Evolutionary conservation across 2,113 vertebrate genomes (phyloP).

Genomic region (Pelecanoides urinatrix): DNA sequence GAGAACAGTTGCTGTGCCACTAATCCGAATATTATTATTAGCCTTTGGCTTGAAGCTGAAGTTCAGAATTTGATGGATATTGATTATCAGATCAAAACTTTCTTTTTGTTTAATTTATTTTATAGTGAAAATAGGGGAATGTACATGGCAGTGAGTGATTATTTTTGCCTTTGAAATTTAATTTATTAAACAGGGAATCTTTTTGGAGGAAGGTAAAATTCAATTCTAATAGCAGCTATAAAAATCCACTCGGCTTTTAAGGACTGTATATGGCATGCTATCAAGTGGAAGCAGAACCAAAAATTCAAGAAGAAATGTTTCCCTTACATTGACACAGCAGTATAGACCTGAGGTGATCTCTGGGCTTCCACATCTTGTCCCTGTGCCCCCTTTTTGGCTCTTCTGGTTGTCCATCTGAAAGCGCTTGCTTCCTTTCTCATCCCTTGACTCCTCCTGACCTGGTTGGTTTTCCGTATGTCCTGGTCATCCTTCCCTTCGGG

Average conservation of each 20-base stretch:
- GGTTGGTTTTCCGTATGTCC: not conserved
- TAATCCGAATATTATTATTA: not conserved
- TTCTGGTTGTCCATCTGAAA: not conserved
- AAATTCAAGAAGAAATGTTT: not conserved
- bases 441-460: not conserved
- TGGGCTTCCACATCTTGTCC: not conserved
- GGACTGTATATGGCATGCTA: not conserved
- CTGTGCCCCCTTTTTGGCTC: not conserved
- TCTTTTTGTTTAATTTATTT: not conserved
- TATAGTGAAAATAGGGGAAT: not conserved
- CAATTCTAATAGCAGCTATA: slow-evolving; percentile 25
- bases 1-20: not conserved
- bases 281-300: not conserved
- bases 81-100: slow-evolving; percentile 13
- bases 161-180: slow-evolving; percentile 32
- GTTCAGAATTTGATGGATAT: slow-evolving; percentile 1
- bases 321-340: not conserved
- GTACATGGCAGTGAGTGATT: not conserved
- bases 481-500: not conserved
- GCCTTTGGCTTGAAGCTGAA: not conserved
- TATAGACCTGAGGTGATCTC: not conserved
- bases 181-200: not conserved
- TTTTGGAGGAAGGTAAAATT: slow-evolving; percentile 1
- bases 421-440: not conserved
- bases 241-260: slow-evolving; percentile 27